Percentiles rank a stretch among this genome's conserved stretches.
phyloP scores from a whole-genome alignment of 2,113 vertebrate genomes.

The Phalacrocorax carbo region DNA sequence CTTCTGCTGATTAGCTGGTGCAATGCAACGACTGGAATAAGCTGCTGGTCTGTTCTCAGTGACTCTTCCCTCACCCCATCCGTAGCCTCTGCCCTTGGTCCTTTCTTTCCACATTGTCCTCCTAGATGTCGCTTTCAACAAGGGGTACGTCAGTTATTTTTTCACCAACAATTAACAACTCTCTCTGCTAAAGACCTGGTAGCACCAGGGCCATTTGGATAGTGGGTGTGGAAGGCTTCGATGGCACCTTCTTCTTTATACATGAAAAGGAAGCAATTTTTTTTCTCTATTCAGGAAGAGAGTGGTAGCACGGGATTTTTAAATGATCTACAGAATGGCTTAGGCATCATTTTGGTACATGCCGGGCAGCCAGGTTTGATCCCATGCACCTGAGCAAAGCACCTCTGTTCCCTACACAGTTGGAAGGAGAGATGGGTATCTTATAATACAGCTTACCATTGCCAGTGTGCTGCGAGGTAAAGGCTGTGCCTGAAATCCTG shows the following conservation, averaged over 20 bases:
- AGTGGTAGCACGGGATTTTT: background rate
- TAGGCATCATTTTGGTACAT: background rate
- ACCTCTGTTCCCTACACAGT: background rate
- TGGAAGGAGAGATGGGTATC: background rate
- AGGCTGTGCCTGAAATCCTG: background rate
- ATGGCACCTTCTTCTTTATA: background rate
- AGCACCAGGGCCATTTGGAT: background rate
- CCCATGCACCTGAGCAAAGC: background rate
- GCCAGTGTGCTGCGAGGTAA: background rate
- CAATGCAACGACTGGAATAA: accelerated
- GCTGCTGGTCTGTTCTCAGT: background rate
- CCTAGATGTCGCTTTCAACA: background rate
- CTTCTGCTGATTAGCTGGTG: background rate
- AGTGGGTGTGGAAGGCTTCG: background rate
- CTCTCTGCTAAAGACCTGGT: accelerated
- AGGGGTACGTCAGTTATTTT: background rate
- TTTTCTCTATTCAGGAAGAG: background rate
- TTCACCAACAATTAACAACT: accelerated
- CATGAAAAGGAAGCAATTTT: background rate
- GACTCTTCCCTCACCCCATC: background rate
- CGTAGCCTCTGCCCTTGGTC: background rate
- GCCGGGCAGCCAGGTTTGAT: background rate
- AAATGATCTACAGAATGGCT: background rate
- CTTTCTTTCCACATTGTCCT: background rate
- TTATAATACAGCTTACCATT: background rate